A percentile compares a stretch with the other conserved stretches of the same genome.
phyloP scores from a whole-genome alignment of 1,140 invertebrate species.

The Pachypsylla venusta region DNA sequence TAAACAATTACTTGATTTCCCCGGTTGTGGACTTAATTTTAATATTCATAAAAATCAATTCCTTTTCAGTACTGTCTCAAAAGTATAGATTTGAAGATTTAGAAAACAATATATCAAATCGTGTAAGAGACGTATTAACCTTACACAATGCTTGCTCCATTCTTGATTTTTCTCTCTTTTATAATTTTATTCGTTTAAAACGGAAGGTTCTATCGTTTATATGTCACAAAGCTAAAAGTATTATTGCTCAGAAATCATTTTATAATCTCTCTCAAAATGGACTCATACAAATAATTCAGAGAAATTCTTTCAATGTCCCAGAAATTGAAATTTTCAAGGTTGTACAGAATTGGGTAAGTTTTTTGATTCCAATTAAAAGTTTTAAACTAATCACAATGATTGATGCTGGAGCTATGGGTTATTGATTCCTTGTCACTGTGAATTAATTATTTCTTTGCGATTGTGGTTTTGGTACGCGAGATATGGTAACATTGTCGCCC shows the following conservation, averaged over 20 bases:
- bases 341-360: slow-evolving; percentile 68
- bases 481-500: too few relatives aligned
- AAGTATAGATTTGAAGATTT: slow-evolving; percentile 89
- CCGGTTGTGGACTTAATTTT: slow-evolving; percentile 32
- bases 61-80: slow-evolving; percentile 54
- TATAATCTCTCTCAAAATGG: slow-evolving; percentile 63
- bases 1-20: too few relatives aligned
- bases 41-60: too few relatives aligned
- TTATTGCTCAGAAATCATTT: slow-evolving; percentile 73
- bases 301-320: slow-evolving; percentile 89
- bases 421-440: too few relatives aligned
- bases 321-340: slow-evolving; percentile 91
- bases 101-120: slow-evolving; percentile 81
- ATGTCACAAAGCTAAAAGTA: slow-evolving; percentile 70
- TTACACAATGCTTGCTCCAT: slow-evolving; percentile 84
- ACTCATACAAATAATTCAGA: slow-evolving; percentile 63
- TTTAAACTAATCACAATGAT: too few relatives aligned
- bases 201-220: slow-evolving; percentile 55
- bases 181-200: slow-evolving; percentile 43
- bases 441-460: too few relatives aligned
- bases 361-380: too few relatives aligned
- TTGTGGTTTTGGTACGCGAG: too few relatives aligned
- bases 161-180: slow-evolving; percentile 74
- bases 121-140: slow-evolving; percentile 72
- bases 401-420: too few relatives aligned